Evolutionary conservation across 2,888 invertebrate genomes (phyloP).

Genomic region (Coronaproctus castanopsis): DNA sequence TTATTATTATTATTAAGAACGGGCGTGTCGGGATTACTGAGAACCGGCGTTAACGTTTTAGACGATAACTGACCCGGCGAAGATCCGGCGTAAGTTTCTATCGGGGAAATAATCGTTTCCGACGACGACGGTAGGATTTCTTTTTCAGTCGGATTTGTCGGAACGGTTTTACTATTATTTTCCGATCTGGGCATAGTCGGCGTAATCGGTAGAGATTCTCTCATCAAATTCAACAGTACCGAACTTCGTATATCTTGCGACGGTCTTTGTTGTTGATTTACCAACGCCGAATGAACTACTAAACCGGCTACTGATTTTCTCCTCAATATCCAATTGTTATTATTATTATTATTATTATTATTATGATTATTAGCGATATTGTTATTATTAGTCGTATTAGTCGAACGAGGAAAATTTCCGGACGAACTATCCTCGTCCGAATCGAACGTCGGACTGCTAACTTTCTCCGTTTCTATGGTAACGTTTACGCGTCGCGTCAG

Average conservation of each 20-base stretch:
- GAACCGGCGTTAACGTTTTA: slow-evolving; percentile 28
- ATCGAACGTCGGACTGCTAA: slow-evolving; percentile 83
- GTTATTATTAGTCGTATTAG: background rate
- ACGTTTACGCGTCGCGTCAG: background rate
- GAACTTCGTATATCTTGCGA: background rate
- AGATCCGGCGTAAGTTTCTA: slow-evolving; percentile 12
- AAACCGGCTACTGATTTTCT: slow-evolving; percentile 35
- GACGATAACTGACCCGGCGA: slow-evolving; percentile 19
- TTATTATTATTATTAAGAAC: background rate
- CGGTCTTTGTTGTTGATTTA: slow-evolving; percentile 9
- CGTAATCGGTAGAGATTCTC: background rate
- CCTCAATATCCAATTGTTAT: slow-evolving; percentile 18
- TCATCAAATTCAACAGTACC: background rate
- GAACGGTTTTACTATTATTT: background rate
- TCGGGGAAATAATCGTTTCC: slow-evolving; percentile 12
- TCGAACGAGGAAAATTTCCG: slow-evolving; percentile 21
- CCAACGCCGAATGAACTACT: slow-evolving; percentile 33
- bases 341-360: slow-evolving; percentile 17
- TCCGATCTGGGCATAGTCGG: background rate
- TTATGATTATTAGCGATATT: too few relatives aligned
- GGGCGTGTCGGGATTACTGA: slow-evolving; percentile 21
- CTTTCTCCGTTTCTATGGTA: slow-evolving; percentile 37
- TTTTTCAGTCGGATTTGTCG: background rate
- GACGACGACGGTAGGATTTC: slow-evolving; percentile 16
- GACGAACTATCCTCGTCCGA: slow-evolving; percentile 59